Percentiles rank a stretch among this genome's conserved stretches.
Conservation (phyloP, 2,113 vertebrate species). For the Perccottus glenii region DNA sequence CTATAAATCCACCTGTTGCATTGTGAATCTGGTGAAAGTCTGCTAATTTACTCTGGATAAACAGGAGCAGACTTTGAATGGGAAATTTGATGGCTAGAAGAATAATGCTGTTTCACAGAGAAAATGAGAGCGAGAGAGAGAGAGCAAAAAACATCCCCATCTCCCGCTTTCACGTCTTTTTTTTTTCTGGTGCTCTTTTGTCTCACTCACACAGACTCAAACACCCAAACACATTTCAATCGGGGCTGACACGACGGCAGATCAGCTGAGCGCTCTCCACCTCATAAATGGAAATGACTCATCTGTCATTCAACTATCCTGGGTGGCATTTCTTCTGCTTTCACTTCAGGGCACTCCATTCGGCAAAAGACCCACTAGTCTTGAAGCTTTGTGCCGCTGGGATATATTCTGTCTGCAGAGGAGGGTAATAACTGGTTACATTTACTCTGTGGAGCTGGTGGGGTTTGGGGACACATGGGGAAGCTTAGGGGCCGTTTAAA, state of each 20-base stretch:
- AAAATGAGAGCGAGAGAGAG: no score
- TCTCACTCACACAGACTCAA: constrained; percentile 26
- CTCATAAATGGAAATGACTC: constrained; percentile 72
- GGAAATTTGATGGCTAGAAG: constrained; percentile 21
- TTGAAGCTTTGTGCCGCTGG: constrained; percentile 23
- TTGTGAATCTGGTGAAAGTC: constrained; percentile 23
- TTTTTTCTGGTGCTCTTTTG: constrained; percentile 33
- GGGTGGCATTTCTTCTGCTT: constrained; percentile 65
- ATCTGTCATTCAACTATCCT: constrained; percentile 69
- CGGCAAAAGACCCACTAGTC: constrained; percentile 48
- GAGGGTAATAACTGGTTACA: no score
- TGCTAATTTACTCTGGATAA: constrained; percentile 18
- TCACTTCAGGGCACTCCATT: constrained; percentile 48
- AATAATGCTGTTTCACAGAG: constrained; percentile 3
- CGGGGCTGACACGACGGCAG: constrained; percentile 56
- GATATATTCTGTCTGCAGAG: constrained; percentile 25
- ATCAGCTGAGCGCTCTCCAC: constrained; percentile 62
- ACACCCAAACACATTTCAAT: constrained; percentile 58
- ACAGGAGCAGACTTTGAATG: neutral
- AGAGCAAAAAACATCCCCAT: constrained; percentile 3
- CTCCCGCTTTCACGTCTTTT: constrained; percentile 4
- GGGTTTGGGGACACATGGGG: no score
- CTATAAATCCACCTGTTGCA: constrained; percentile 18
- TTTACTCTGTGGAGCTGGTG: constrained; percentile 8
- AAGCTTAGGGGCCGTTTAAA: no score